phyloP scores from a whole-genome alignment of 2,797 vertebrate species.

The Hypotaenidia philippensis region DNA sequence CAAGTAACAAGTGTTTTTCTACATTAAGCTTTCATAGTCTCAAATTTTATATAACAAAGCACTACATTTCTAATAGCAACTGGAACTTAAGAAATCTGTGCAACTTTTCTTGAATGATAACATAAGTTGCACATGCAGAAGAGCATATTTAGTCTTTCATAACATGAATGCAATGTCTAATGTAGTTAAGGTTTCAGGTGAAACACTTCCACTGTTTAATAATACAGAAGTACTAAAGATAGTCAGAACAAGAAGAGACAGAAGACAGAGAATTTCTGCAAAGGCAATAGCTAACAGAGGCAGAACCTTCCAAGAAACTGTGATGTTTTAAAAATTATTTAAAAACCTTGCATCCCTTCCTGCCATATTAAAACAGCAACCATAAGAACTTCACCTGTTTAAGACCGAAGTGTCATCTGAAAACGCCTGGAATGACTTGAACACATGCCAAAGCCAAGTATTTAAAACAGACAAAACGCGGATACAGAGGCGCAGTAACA shows the following conservation, averaged over 20 bases:
- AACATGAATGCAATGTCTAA: neutral
- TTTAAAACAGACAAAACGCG: neutral
- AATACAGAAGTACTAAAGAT: neutral
- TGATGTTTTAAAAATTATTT: neutral
- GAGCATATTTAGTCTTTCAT: neutral
- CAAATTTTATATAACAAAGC: neutral
- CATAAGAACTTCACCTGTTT: too few relatives aligned
- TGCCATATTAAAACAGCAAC: neutral
- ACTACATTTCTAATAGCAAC: neutral
- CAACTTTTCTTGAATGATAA: neutral
- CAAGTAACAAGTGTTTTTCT: slow-evolving; percentile 20
- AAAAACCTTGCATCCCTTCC: neutral
- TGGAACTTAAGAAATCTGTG: neutral
- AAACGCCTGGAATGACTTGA: neutral
- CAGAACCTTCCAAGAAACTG: neutral
- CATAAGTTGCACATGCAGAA: neutral
- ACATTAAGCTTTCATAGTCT: neutral
- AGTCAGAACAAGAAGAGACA: neutral
- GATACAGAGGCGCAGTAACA: neutral
- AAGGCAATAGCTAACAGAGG: neutral
- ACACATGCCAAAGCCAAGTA: neutral
- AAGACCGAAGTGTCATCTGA: neutral
- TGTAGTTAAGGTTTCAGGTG: neutral
- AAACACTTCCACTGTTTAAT: neutral
- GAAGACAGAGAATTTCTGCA: neutral